phyloP scores from a whole-genome alignment of 1,140 invertebrate species.

The Zaprionus lachaisei region DNA sequence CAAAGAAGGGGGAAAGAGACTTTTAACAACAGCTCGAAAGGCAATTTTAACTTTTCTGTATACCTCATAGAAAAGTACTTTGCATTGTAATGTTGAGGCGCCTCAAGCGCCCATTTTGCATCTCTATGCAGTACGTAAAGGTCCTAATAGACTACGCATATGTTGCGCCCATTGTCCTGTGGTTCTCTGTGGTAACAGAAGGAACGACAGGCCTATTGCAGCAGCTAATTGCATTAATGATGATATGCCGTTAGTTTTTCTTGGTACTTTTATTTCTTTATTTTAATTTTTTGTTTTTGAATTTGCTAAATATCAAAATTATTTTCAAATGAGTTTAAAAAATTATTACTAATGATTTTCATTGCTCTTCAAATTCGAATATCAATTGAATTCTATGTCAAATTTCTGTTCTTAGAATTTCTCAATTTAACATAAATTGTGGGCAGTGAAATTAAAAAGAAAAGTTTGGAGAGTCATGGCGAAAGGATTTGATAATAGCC shows the following conservation, averaged over 20 bases:
- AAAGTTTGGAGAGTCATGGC: too few species aligned
- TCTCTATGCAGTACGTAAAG: constrained; percentile 39
- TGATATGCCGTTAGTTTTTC: background rate
- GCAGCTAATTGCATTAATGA: constrained; percentile 1
- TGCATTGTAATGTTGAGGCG: constrained; percentile 51
- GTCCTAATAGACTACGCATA: constrained; percentile 33
- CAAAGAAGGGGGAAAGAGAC: constrained; percentile 2
- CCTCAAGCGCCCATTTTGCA: constrained; percentile 61
- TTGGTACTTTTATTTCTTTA: background rate
- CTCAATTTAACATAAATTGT: too few species aligned
- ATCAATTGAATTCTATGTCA: background rate
- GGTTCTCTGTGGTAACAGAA: constrained; percentile 27
- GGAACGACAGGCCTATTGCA: background rate
- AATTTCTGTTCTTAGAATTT: too few species aligned
- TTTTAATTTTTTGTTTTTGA: background rate
- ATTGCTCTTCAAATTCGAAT: background rate
- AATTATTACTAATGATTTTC: too few species aligned
- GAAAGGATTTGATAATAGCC: too few species aligned
- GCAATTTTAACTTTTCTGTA: constrained; percentile 76
- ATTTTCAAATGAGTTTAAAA: background rate
- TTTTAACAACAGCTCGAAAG: constrained; percentile 45
- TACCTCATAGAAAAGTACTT: constrained; percentile 80
- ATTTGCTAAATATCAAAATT: background rate
- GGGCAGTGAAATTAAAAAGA: too few species aligned
- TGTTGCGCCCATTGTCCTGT: constrained; percentile 13